These are phyloP conservation scores for Numenius arquata DNA, from an alignment of 2,113 vertebrate species.

Conservation along the genomic window DNA sequence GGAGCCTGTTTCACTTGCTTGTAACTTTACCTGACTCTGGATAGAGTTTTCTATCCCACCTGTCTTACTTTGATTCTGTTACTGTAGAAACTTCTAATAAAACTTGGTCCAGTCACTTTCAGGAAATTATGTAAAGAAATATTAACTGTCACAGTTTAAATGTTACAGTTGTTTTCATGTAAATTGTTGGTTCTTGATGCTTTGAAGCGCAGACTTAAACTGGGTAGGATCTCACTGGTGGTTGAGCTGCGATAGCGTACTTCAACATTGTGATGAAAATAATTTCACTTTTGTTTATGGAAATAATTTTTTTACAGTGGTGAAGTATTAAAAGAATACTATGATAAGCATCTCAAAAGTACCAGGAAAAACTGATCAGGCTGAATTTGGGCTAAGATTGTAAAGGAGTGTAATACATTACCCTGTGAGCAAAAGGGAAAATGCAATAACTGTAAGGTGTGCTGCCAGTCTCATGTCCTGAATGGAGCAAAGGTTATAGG, in stretches of 20 bases:
- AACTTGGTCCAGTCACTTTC: neutral
- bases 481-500: neutral
- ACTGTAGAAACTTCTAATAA: neutral
- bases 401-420: neutral
- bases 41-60: neutral
- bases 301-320: neutral
- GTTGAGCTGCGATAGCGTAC: neutral
- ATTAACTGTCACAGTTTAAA: neutral
- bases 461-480: neutral
- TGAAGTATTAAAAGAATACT: neutral
- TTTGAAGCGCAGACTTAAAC: constrained; percentile 20
- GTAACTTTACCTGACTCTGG: neutral
- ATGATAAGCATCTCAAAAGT: neutral
- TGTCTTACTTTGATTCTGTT: neutral
- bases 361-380: neutral
- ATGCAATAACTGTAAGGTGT: neutral
- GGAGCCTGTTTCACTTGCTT: neutral
- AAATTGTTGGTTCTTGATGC: neutral
- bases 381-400: neutral
- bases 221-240: neutral
- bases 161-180: neutral
- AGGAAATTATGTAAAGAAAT: neutral
- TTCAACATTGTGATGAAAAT: neutral
- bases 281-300: neutral
- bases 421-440: neutral